Conservation (phyloP, 2,113 vertebrate genomes). For the Tamias sibiricus region DNA sequence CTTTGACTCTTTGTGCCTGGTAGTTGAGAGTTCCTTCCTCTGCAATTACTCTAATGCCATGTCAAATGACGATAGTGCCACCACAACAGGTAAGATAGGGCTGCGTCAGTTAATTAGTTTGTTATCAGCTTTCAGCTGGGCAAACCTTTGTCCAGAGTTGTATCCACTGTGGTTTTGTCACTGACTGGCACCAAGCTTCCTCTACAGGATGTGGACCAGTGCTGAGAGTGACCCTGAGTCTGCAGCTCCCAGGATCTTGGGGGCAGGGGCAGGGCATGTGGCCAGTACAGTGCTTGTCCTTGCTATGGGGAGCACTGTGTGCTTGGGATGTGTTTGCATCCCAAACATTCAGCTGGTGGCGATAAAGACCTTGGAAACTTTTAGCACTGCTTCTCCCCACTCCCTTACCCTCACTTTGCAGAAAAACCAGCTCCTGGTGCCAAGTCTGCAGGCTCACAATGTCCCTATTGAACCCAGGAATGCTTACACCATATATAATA, state of each 20-base stretch:
- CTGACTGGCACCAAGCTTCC: not conserved
- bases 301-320: not conserved
- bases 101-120: not conserved
- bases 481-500: not conserved
- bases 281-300: not conserved
- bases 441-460: not conserved
- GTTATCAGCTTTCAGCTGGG: not conserved
- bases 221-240: not conserved
- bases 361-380: conserved; percentile 61
- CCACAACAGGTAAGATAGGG: not conserved
- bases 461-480: not conserved
- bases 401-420: not conserved
- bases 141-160: not conserved
- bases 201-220: not conserved
- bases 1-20: not conserved
- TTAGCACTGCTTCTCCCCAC: not conserved
- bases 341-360: conserved; percentile 14
- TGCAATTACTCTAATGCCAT: not conserved
- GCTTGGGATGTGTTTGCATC: conserved; percentile 39
- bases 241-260: not conserved
- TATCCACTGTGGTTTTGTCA: not conserved
- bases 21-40: not conserved
- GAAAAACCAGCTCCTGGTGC: not conserved
- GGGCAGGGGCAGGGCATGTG: not conserved
- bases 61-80: not conserved